Conservation (phyloP, 2,888 invertebrate species). For the Onchidella celtica region DNA sequence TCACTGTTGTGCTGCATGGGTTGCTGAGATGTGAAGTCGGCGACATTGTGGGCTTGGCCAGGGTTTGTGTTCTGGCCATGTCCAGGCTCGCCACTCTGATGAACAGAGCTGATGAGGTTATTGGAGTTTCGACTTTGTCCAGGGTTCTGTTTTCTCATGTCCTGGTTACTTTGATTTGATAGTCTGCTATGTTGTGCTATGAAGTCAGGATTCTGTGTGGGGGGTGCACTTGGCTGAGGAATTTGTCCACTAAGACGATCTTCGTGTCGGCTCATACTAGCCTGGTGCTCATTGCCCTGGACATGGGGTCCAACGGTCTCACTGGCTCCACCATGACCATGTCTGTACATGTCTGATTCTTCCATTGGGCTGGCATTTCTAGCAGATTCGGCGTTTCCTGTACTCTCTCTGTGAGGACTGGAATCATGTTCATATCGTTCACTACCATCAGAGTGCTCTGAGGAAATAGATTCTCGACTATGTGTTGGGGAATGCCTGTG, state of each 20-base stretch:
- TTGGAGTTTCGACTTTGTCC: not conserved
- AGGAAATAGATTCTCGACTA: conserved; percentile 34
- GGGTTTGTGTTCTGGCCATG: not conserved
- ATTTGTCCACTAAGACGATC: not conserved
- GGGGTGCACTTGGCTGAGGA: not conserved
- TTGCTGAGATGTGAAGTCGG: not conserved
- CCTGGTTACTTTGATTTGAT: not conserved
- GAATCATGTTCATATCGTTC: conserved; percentile 22
- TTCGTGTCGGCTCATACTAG: not conserved
- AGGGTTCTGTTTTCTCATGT: not conserved
- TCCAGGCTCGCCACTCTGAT: not conserved
- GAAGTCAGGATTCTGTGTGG: not conserved
- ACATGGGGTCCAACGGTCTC: not conserved
- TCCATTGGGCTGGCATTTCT: not conserved
- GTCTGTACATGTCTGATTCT: not conserved
- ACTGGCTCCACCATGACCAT: not conserved
- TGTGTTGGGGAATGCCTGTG: not conserved
- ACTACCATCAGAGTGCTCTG: conserved; percentile 35
- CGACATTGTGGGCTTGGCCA: not conserved
- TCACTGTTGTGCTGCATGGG: conserved; percentile 6
- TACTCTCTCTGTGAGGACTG: not conserved
- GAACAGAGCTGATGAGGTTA: not conserved
- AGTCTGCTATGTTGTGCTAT: not conserved
- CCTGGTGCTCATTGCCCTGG: not conserved
- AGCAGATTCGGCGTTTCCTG: not conserved